Percentiles rank a stretch among this genome's conserved stretches.
Evolutionary conservation across 2,888 invertebrate genomes (phyloP).

Genomic region (Schizaphis graminum): DNA sequence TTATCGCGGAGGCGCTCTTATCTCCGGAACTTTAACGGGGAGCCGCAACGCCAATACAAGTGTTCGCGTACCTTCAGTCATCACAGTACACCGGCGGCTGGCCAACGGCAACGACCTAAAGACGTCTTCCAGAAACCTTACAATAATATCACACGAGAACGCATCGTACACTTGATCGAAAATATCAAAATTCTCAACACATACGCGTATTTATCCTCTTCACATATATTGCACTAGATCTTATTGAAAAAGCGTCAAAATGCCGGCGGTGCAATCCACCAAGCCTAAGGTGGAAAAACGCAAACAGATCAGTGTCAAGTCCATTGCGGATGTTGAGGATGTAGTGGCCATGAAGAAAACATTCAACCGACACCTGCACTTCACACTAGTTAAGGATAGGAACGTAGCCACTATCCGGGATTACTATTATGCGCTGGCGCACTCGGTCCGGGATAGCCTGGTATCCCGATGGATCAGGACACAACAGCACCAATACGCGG

Average conservation of each 20-base stretch:
- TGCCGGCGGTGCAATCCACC: neutral
- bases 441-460: constrained; percentile 97
- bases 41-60: neutral
- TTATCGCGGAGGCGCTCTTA: neutral
- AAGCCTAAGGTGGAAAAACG: constrained; percentile 78
- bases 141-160: neutral
- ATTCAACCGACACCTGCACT: constrained; percentile 99
- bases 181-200: neutral
- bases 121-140: neutral
- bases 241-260: neutral
- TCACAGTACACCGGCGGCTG: neutral
- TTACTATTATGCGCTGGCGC: constrained; percentile 97
- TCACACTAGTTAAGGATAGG: constrained; percentile 98
- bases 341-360: constrained; percentile 97
- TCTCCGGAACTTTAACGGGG: neutral
- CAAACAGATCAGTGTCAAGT: constrained; percentile 98
- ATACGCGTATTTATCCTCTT: neutral
- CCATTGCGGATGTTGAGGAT: constrained; percentile 97
- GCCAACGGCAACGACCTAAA: neutral
- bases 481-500: constrained; percentile 99
- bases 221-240: neutral
- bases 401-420: constrained; percentile 98
- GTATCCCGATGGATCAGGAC: constrained; percentile 99
- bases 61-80: neutral
- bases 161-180: neutral